Conservation (phyloP, 1,140 invertebrate species). For the Pseudomyrmex gracilis region DNA sequence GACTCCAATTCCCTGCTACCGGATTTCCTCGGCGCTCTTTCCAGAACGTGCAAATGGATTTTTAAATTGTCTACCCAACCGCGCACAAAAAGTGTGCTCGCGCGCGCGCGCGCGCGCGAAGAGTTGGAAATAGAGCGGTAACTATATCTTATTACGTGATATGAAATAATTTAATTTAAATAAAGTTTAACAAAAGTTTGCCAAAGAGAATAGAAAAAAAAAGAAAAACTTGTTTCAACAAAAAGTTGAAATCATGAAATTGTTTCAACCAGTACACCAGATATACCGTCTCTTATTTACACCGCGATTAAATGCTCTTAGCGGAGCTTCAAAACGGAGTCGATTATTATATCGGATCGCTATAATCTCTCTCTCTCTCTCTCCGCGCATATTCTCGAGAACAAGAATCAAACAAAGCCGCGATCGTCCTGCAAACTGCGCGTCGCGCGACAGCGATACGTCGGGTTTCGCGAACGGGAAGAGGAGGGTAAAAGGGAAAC, state of each 20-base stretch:
- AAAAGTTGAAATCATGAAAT: neutral
- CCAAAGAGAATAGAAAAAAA: neutral
- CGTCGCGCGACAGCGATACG: conserved; percentile 17
- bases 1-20: conserved; percentile 41
- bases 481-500: neutral
- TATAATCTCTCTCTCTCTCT: no score
- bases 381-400: conserved; percentile 9
- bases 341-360: conserved; percentile 12
- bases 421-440: conserved; percentile 30
- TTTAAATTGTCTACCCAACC: conserved; percentile 48
- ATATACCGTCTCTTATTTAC: no score
- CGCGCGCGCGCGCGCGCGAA: neutral
- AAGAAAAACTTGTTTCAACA: neutral
- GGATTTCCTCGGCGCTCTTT: conserved; percentile 33
- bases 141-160: neutral
- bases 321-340: conserved; percentile 17
- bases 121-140: neutral
- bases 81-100: conserved; percentile 35
- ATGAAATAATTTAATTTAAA: neutral
- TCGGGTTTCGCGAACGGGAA: neutral
- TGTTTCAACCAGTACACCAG: no score
- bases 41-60: conserved; percentile 47
- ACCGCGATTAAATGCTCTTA: conserved; percentile 32
- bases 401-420: neutral
- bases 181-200: neutral